Conservation (phyloP, 2,888 invertebrate species). For the Cantharis nigra region DNA sequence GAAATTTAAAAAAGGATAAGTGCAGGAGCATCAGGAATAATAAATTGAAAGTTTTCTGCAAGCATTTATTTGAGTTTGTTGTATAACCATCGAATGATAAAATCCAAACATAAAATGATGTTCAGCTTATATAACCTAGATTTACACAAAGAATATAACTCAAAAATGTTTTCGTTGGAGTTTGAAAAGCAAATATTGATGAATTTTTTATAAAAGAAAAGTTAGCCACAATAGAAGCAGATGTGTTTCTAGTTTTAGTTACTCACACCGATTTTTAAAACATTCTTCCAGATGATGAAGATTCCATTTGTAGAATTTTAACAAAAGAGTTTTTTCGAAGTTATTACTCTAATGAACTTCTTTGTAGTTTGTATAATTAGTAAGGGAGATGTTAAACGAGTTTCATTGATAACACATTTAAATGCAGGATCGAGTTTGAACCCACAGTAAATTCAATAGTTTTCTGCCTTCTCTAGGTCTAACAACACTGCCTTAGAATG, state of each 20-base stretch:
- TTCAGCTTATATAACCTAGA: background rate
- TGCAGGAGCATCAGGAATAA: background rate
- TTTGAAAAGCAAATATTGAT: background rate
- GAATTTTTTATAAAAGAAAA: background rate
- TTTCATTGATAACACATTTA: background rate
- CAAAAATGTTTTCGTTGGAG: background rate
- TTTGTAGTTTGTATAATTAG: constrained; percentile 1
- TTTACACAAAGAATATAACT: background rate
- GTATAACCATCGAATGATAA: background rate
- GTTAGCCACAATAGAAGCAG: background rate
- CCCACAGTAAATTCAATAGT: background rate
- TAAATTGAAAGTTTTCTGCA: background rate
- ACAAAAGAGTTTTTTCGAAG: background rate
- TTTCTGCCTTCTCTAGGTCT: background rate
- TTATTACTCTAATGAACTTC: background rate
- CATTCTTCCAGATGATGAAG: background rate
- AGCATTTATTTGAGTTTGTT: background rate
- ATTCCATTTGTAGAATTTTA: background rate
- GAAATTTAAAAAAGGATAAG: background rate
- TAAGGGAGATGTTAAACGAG: background rate
- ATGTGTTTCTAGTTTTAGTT: background rate
- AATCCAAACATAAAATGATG: background rate
- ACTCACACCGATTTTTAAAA: background rate
- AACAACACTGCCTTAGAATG: constrained; percentile 5
- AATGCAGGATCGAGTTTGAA: background rate